phyloP scores from a whole-genome alignment of 2,888 invertebrate species.

The Candidula unifasciata region DNA sequence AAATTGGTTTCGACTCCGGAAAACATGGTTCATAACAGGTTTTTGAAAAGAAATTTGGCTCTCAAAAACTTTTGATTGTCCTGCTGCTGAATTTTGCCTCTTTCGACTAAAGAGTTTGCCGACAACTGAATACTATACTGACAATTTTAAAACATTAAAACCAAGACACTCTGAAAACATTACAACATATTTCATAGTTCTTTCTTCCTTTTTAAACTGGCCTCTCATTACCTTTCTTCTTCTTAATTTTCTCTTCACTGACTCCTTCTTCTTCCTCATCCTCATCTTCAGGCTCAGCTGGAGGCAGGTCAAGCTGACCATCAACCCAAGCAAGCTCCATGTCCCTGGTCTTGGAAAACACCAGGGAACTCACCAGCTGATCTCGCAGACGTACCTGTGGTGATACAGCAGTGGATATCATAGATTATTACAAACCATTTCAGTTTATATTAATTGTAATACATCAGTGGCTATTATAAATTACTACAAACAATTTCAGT shows the following conservation, averaged over 20 bases:
- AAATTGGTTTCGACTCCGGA: no score
- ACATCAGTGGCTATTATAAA: not conserved
- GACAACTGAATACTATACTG: no score
- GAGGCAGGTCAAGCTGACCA: conserved; percentile 79
- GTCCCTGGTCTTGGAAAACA: conserved; percentile 90
- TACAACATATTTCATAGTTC: no score
- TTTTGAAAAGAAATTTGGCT: no score
- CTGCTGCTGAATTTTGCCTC: no score
- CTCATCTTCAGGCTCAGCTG: conserved; percentile 33
- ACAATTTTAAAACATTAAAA: no score
- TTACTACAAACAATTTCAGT: not conserved
- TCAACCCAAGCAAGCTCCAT: conserved; percentile 98
- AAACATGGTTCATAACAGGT: no score
- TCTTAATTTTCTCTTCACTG: conserved; percentile 39
- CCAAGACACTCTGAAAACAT: no score
- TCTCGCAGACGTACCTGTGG: conserved; percentile 91
- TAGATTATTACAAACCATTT: not conserved
- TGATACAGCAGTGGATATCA: not conserved
- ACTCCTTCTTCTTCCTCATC: conserved; percentile 28
- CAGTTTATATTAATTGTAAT: conserved; percentile 18
- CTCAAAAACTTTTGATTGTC: no score
- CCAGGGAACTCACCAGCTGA: conserved; percentile 90
- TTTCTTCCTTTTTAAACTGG: no score
- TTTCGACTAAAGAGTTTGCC: no score
- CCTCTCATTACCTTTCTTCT: conserved; percentile 31